Evolutionary conservation across 2,888 invertebrate species (phyloP), one percentile per base, ranked within the genome.

Genomic region (Drosophila conformis): DNA sequence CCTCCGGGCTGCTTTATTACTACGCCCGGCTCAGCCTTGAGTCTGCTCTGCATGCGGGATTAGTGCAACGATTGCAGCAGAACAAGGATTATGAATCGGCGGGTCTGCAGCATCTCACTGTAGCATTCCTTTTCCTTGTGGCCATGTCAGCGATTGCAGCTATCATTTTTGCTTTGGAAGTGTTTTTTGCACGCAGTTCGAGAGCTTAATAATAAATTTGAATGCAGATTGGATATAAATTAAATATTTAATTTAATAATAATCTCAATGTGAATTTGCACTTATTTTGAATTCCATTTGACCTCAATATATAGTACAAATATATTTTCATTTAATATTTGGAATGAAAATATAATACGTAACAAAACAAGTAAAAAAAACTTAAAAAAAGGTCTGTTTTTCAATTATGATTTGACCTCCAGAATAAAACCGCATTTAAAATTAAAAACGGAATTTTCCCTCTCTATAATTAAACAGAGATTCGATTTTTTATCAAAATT

Each of bases 1-100:
- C 91, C 0, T 89, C 90, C 1, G 92, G 92, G 0, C 25, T 92
- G 54, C 74, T 89, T 5, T 51, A 84, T 8, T 79, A 84, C 40
- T 92, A 86, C 31, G 86, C 86, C 11, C 65, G 76, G 2, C 83
- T 72, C 25, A 83, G 90, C 13, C 90, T 90, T 25, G 85, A 76
- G 6, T 71, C 83, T 13, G 92, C 92, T 0, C 38, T 86, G 2
- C 73, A 80, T 25, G 90, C 85, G 4, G 86, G 89, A 0, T 70
- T 86, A 11, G 84, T 90, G 1, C 69, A 79, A 4, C 90, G 89
- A 3, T 61, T 87, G 4, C 76, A 69, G 11, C 74, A 84, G 31
- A 62, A 25, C 1, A 68, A 71, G 27, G 88, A 87, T 10, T 89
- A 76, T 29, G 80, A 79, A 5, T 80, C 92, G 0, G 91, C 91